These are phyloP conservation scores for Tribolium castaneum DNA, from an alignment of 1,140 invertebrate species.

Conservation along the genomic window DNA sequence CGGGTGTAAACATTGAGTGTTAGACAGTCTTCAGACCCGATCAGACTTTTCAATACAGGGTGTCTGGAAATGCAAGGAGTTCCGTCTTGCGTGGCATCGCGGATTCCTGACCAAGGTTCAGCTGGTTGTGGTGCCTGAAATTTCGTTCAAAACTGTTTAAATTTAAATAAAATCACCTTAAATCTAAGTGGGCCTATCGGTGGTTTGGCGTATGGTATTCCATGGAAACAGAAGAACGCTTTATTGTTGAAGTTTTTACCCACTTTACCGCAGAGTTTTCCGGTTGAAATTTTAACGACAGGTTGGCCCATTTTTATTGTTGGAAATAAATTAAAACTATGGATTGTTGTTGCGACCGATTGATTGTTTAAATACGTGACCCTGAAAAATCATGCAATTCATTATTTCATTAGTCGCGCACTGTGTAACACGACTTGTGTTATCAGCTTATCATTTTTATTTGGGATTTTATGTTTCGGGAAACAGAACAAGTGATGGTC, in stretches of 20 bases:
- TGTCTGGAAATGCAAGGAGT: slow-evolving; percentile 41
- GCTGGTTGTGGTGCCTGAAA: slow-evolving; percentile 53
- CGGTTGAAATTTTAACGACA: slow-evolving; percentile 37
- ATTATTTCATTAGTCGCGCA: neutral
- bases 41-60: slow-evolving; percentile 2
- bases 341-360: neutral
- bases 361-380: neutral
- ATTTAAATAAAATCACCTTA: slow-evolving; percentile 59
- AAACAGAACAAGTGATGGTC: too few relatives aligned
- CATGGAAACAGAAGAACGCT: slow-evolving; percentile 67
- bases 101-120: slow-evolving; percentile 65
- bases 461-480: too few relatives aligned
- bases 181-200: slow-evolving; percentile 74
- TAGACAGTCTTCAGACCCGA: slow-evolving; percentile 75
- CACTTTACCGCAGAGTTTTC: slow-evolving; percentile 55
- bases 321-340: neutral
- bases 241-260: slow-evolving; percentile 57
- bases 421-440: neutral
- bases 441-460: neutral
- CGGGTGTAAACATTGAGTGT: slow-evolving; percentile 79
- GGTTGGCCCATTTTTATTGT: neutral
- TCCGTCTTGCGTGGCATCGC: slow-evolving; percentile 64
- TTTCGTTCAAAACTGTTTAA: neutral
- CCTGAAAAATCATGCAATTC: neutral
- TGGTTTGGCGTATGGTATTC: slow-evolving; percentile 76